Conservation (phyloP, 2,888 invertebrate genomes). For the Troglohyphantes excavatus region DNA sequence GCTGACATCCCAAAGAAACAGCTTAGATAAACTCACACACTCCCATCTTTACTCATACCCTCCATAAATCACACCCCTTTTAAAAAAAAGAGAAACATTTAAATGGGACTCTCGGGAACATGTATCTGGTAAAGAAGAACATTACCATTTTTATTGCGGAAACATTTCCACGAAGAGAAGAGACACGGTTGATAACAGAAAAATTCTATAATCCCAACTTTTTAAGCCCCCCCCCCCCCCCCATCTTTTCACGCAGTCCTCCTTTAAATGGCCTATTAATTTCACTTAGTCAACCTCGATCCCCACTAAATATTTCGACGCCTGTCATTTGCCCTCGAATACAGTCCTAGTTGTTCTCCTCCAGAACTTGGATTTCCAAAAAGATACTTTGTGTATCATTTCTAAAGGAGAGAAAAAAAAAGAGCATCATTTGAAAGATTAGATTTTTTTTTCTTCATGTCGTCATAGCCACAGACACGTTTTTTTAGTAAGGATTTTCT, state of each 20-base stretch:
- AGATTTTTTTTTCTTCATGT: constrained; percentile 29
- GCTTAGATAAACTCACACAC: not conserved
- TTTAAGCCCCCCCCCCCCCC: constrained; percentile 14
- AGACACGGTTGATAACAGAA: not conserved
- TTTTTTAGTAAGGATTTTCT: constrained; percentile 41
- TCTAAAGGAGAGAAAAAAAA: constrained; percentile 17
- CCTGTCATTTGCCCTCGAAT: constrained; percentile 7
- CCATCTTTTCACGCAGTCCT: not conserved
- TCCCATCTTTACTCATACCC: not conserved
- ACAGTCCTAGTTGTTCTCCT: not conserved
- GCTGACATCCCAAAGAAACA: too few species aligned
- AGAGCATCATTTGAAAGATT: constrained; percentile 72
- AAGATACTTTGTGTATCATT: constrained; percentile 31
- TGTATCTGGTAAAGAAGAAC: not conserved
- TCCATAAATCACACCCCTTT: constrained; percentile 13
- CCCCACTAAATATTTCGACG: constrained; percentile 44
- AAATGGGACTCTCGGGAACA: not conserved
- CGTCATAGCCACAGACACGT: not conserved
- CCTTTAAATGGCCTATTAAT: constrained; percentile 59
- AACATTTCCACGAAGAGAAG: not conserved
- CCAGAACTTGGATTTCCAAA: not conserved
- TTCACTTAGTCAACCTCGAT: constrained; percentile 67
- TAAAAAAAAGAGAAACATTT: not conserved
- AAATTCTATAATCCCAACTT: not conserved
- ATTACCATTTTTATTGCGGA: constrained; percentile 21